Evolutionary conservation across 2,113 vertebrate species (phyloP).

Genomic region (Grammomys dolichurus): DNA sequence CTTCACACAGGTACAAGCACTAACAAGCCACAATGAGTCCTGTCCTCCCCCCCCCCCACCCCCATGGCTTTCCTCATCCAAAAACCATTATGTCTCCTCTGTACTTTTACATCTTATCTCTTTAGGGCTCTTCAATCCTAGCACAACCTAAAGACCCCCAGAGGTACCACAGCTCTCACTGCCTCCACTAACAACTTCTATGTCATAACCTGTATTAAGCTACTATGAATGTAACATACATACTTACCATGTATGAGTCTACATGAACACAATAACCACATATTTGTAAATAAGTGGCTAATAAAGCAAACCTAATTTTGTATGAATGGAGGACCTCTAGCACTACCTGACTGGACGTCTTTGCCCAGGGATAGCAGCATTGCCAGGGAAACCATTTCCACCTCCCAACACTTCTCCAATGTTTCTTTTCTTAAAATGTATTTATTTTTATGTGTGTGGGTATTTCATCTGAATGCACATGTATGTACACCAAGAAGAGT

Average conservation of each 20-base stretch:
- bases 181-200: not conserved
- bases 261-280: not conserved
- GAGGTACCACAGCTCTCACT: not conserved
- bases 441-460: not conserved
- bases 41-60: not conserved
- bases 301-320: not conserved
- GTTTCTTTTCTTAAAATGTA: not conserved
- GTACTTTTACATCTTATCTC: not conserved
- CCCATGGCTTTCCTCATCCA: not conserved
- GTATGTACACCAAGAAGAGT: no score
- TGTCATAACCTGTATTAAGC: not conserved
- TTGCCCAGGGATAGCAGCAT: not conserved
- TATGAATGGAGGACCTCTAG: not conserved
- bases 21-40: not conserved
- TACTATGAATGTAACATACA: not conserved
- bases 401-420: not conserved
- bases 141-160: not conserved
- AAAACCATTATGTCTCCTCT: not conserved
- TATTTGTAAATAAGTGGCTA: not conserved
- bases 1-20: not conserved
- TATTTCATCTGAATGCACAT: no score
- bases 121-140: not conserved
- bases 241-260: not conserved
- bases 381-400: not conserved
- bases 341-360: not conserved